These are phyloP conservation scores for Heterodera schachtii DNA, from an alignment of 1,140 invertebrate genomes.

Conservation along the genomic window DNA sequence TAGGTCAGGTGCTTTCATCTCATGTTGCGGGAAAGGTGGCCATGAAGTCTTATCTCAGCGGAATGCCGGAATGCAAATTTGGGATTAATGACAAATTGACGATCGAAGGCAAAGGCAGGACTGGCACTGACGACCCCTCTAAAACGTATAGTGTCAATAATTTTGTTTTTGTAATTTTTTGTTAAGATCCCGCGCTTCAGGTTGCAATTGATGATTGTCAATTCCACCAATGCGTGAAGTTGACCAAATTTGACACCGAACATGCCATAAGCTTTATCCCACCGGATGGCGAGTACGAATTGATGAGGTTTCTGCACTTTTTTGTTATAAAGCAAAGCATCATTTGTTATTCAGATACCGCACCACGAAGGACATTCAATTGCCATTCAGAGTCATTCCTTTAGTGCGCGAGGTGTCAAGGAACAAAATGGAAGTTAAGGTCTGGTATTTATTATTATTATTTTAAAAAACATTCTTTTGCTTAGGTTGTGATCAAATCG, in stretches of 20 bases:
- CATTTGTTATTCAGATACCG: slow-evolving; percentile 75
- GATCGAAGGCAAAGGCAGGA: slow-evolving; percentile 90
- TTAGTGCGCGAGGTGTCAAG: slow-evolving; percentile 94
- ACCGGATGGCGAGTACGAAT: slow-evolving; percentile 98
- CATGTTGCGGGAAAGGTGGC: slow-evolving; percentile 99
- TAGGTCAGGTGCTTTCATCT: slow-evolving; percentile 94
- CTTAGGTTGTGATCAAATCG: slow-evolving; percentile 82
- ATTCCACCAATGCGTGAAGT: slow-evolving; percentile 99
- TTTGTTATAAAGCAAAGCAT: slow-evolving; percentile 15
- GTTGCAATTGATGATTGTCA: slow-evolving; percentile 99
- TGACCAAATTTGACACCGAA: slow-evolving; percentile 99
- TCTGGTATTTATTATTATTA: slow-evolving; percentile 65
- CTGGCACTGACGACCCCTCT: slow-evolving; percentile 80
- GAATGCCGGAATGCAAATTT: slow-evolving; percentile 99
- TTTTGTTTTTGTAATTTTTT: neutral
- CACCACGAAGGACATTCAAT: slow-evolving; percentile 98
- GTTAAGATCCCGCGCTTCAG: slow-evolving; percentile 73
- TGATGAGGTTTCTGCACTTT: slow-evolving; percentile 81
- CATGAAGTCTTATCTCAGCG: slow-evolving; percentile 99
- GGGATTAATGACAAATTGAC: slow-evolving; percentile 99
- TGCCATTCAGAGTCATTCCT: slow-evolving; percentile 98
- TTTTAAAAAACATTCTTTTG: neutral
- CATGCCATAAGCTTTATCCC: slow-evolving; percentile 99
- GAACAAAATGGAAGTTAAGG: slow-evolving; percentile 99
- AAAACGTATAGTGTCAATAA: slow-evolving; percentile 66